A percentile compares a stretch with the other conserved stretches of the same genome.
Evolutionary conservation across 2,113 vertebrate species (phyloP).

Genomic region (Scalopus aquaticus): DNA sequence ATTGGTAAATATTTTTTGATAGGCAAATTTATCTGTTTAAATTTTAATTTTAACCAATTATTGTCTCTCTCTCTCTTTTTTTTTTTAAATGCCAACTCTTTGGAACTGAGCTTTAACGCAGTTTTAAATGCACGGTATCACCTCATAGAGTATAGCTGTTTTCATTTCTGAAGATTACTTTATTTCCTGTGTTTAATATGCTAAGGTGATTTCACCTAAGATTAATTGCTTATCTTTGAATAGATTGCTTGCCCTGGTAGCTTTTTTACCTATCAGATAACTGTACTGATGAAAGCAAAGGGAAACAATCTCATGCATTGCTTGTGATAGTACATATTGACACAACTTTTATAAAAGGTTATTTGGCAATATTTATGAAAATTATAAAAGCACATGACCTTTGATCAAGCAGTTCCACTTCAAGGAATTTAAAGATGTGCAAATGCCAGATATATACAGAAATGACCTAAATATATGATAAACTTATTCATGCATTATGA

Average conservation of each 20-base stretch:
- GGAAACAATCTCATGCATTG: neutral
- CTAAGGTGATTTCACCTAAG: neutral
- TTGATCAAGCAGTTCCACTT: neutral
- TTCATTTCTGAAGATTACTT: neutral
- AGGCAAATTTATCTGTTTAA: conserved; percentile 24
- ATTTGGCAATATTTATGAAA: neutral
- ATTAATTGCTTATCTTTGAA: conserved; percentile 32
- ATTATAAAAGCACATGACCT: neutral
- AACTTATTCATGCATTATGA: neutral
- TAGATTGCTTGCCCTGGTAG: neutral
- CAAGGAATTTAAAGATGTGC: neutral
- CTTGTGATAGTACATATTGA: neutral
- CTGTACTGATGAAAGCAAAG: neutral
- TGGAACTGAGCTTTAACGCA: neutral
- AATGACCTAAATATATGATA: neutral
- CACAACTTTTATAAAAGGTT: neutral
- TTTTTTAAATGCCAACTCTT: neutral
- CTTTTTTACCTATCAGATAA: too few relatives aligned
- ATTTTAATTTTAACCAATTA: neutral
- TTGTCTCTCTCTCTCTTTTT: neutral
- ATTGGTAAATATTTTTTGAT: neutral
- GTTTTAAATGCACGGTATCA: neutral
- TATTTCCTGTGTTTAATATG: neutral
- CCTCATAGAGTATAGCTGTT: neutral
- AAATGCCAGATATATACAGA: neutral